Percentiles rank a stretch among this genome's conserved stretches.
Conservation (phyloP, 2,797 vertebrate species). For the Darevskia nairensis region DNA sequence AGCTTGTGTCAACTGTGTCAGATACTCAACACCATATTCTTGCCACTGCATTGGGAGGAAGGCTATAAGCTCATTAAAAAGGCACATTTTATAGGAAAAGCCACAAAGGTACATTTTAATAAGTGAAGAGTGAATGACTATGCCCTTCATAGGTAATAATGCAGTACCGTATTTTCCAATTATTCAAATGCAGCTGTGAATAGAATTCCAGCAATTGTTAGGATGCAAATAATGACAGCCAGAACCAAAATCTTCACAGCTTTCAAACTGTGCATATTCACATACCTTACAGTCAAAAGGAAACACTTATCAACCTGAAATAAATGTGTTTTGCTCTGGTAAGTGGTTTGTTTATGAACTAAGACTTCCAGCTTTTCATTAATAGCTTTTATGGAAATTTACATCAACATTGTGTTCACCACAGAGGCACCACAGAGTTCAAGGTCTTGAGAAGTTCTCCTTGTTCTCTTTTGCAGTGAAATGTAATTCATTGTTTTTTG, state of each 20-base stretch:
- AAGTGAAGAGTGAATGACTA: neutral
- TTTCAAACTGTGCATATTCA: neutral
- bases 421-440: neutral
- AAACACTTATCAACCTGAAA: neutral
- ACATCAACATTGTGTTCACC: neutral
- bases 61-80: neutral
- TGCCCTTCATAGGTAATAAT: neutral
- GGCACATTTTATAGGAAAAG: neutral
- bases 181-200: neutral
- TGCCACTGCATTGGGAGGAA: neutral
- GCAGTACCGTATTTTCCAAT: neutral
- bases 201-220: neutral
- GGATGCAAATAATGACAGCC: neutral
- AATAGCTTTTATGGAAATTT: neutral
- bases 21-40: neutral
- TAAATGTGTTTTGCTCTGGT: neutral
- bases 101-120: neutral
- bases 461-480: neutral
- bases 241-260: neutral
- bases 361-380: slow-evolving; percentile 17
- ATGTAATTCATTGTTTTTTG: neutral
- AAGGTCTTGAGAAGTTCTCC: neutral
- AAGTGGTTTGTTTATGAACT: slow-evolving; percentile 24
- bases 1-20: neutral
- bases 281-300: neutral